Evolutionary conservation across 2,113 vertebrate genomes (phyloP).

Genomic region (Bos javanicus): DNA sequence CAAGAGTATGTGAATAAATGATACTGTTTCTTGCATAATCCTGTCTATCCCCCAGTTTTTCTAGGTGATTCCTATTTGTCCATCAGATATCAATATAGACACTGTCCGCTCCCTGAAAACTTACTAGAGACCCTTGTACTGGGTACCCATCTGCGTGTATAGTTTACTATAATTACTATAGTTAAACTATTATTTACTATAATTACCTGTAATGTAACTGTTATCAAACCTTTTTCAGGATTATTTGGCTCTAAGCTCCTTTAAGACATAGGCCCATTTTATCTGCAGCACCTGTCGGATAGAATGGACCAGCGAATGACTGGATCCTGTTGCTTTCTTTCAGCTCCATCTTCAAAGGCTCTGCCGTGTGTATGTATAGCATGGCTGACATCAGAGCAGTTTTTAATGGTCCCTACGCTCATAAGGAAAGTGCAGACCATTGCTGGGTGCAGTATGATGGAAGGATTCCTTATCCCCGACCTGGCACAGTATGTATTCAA

Average conservation of each 20-base stretch:
- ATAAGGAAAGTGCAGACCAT: slow-evolving; percentile 96
- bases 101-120: not conserved
- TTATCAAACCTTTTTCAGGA: not conserved
- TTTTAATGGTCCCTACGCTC: slow-evolving; percentile 96
- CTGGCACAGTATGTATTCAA: slow-evolving; percentile 89
- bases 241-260: not conserved
- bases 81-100: not conserved
- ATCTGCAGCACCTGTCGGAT: not conserved
- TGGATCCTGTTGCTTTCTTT: not conserved
- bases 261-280: not conserved
- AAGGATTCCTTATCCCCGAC: slow-evolving; percentile 93
- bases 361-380: slow-evolving; percentile 97
- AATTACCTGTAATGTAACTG: not conserved
- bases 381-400: slow-evolving; percentile 95
- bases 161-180: not conserved
- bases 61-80: not conserved
- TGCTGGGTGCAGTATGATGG: slow-evolving; percentile 97
- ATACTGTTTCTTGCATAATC: not conserved
- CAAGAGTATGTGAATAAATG: not conserved
- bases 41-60: not conserved
- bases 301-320: not conserved
- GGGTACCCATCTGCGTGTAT: not conserved
- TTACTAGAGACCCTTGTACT: not conserved
- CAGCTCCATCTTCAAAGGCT: slow-evolving; percentile 97
- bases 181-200: not conserved